Conservation (phyloP, 2,113 vertebrate genomes). For the Chaetodon auriga region DNA sequence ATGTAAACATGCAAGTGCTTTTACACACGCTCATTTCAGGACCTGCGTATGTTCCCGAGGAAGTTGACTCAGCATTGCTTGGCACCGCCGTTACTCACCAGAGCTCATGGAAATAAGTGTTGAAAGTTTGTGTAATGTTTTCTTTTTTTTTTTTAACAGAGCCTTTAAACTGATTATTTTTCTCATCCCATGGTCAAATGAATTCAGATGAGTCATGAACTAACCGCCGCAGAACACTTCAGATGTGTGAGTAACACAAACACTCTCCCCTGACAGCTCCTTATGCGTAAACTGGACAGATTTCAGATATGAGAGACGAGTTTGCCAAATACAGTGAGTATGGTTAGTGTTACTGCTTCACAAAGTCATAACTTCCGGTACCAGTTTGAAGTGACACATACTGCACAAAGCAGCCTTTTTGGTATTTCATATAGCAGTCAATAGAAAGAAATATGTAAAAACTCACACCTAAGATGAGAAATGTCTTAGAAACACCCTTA, state of each 20-base stretch:
- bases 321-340: slow-evolving; percentile 49
- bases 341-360: slow-evolving; percentile 19
- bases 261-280: slow-evolving; percentile 9
- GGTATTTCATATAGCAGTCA: background rate
- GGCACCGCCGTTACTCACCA: slow-evolving; percentile 62
- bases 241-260: slow-evolving; percentile 55
- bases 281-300: slow-evolving; percentile 35
- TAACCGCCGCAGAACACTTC: slow-evolving; percentile 17
- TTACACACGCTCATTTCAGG: slow-evolving; percentile 40
- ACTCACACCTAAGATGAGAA: background rate
- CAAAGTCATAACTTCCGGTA: slow-evolving; percentile 12
- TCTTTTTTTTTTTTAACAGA: slow-evolving; percentile 6
- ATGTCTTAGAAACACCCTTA: background rate
- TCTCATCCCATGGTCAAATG: slow-evolving; percentile 45
- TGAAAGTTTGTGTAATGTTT: slow-evolving; percentile 43
- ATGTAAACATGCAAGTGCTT: slow-evolving; percentile 46
- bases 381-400: slow-evolving; percentile 10
- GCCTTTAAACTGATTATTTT: slow-evolving; percentile 37
- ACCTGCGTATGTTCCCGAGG: slow-evolving; percentile 37
- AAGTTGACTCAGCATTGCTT: slow-evolving; percentile 69
- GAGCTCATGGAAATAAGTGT: slow-evolving; percentile 54
- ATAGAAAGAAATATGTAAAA: background rate
- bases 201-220: slow-evolving; percentile 66
- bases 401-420: background rate
- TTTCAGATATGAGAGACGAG: slow-evolving; percentile 31